These are phyloP conservation scores for Parascotia fuliginaria DNA, from an alignment of 2,888 invertebrate species.

Conservation along the genomic window DNA sequence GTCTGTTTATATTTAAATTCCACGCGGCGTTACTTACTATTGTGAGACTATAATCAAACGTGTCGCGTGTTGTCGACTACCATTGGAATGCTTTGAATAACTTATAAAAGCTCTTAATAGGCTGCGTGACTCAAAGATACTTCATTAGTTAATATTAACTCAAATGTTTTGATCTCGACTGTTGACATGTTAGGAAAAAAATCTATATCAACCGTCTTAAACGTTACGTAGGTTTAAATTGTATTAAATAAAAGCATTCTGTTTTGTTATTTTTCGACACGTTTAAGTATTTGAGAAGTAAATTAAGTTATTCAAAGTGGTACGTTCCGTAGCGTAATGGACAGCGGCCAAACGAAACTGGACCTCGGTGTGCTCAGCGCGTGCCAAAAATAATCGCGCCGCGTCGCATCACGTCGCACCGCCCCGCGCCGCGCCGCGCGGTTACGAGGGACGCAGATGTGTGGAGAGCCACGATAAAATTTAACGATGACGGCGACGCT, in stretches of 20 bases:
- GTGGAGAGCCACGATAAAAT: slow-evolving; percentile 57
- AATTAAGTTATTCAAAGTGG: slow-evolving; percentile 45
- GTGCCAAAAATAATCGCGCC: slow-evolving; percentile 31
- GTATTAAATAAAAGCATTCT: not conserved
- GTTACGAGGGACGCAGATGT: slow-evolving; percentile 60
- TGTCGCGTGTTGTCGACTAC: slow-evolving; percentile 11
- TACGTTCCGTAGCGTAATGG: slow-evolving; percentile 30
- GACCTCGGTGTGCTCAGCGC: slow-evolving; percentile 6
- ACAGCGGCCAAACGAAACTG: slow-evolving; percentile 15
- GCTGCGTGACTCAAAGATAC: not conserved
- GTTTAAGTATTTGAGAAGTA: slow-evolving; percentile 3
- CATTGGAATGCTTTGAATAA: slow-evolving; percentile 15
- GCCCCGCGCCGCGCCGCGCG: too few species aligned
- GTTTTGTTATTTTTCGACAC: slow-evolving; percentile 6
- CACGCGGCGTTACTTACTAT: not conserved
- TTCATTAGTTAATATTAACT: slow-evolving; percentile 10
- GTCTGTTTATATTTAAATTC: slow-evolving; percentile 34
- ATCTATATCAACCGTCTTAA: not conserved
- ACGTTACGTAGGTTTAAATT: not conserved
- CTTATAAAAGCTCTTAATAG: slow-evolving; percentile 6
- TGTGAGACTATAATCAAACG: slow-evolving; percentile 7
- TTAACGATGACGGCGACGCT: slow-evolving; percentile 53
- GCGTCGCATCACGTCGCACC: too few species aligned
- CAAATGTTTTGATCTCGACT: slow-evolving; percentile 9
- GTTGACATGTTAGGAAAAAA: not conserved